Evolutionary conservation across 2,797 vertebrate species (phyloP), one percentile per base, ranked within the genome.

Genomic region (Emys orbicularis): DNA sequence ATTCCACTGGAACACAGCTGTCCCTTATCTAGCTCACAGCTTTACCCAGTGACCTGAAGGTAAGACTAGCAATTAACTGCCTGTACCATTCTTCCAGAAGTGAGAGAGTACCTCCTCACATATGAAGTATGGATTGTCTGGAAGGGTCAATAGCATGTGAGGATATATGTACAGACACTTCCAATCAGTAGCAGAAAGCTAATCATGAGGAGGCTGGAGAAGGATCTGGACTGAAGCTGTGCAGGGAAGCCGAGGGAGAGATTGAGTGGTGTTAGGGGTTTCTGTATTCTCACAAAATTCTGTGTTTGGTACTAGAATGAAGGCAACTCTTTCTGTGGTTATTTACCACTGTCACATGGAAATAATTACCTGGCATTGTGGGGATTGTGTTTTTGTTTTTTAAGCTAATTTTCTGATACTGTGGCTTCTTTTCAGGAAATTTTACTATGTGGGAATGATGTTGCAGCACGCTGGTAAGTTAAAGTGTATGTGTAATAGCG

Each of bases 381-480:
- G 29, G 29, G 56, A n/a, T 34, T 54, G 54, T 74, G 23, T 16
- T 49, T 47, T 34, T 54, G 54, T 53, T 53, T 61, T 86, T 90
- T 65, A 86, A 41, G 86, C 89, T 77, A 90, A 81, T 91, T 93
- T 37, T n/a, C 92, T 86, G 19, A 29, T 54, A 19, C 34, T 92
- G 13, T 41, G 54, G 15, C n/a, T 93, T 10, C 57, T 95, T 81
- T 41, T 76, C 61, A 52, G 90, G 84, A 57, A 93, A 50, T 1
- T 41, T 92, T 54, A n/a, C 56, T 93, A 15, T 79, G 41, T 57
- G 29, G 56, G 57, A 79, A 13, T 61, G 68, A 5, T 81, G 31
- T 57, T 88, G 10, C 4, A 29, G 21, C 8, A 1, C 0, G 1
- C 52, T 18, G 21, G 57, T 82, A 77, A 83, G 2, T 29, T 90